Conservation (phyloP, 2,888 invertebrate species). For the Tiliacea aurago region DNA sequence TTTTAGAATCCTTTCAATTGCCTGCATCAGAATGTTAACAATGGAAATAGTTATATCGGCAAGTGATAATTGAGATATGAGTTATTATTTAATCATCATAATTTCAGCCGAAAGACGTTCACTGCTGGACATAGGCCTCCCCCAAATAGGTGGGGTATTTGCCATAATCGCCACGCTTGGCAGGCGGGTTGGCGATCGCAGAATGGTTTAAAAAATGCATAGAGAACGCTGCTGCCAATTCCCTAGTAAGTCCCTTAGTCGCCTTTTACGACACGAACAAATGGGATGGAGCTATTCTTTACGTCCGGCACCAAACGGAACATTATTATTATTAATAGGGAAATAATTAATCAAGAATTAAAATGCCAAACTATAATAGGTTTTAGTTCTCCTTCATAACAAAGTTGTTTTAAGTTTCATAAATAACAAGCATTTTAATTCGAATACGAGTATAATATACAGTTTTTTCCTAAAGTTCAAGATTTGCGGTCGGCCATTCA, state of each 20-base stretch:
- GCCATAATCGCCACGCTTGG: too few relatives aligned
- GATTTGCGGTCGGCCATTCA: slow-evolving; percentile 42
- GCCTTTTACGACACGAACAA: too few relatives aligned
- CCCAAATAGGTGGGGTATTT: too few relatives aligned
- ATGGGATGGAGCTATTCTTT: too few relatives aligned
- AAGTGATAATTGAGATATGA: not conserved
- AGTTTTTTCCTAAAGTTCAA: slow-evolving; percentile 19
- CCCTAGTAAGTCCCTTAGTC: too few relatives aligned
- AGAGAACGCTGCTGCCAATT: too few relatives aligned
- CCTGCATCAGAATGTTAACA: not conserved
- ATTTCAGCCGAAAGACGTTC: too few relatives aligned
- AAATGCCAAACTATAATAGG: not conserved
- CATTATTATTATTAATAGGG: not conserved
- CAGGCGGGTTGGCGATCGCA: too few relatives aligned
- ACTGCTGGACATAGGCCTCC: too few relatives aligned
- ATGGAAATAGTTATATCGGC: not conserved
- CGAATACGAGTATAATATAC: not conserved
- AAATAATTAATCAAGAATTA: not conserved
- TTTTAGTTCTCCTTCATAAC: not conserved
- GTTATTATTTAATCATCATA: too few relatives aligned
- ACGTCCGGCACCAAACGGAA: too few relatives aligned
- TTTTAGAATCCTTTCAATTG: not conserved
- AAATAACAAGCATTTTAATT: slow-evolving; percentile 7
- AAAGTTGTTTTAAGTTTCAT: not conserved
- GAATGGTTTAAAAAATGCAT: too few relatives aligned